These are phyloP conservation scores for Proterorhinus semilunaris DNA, from an alignment of 2,113 vertebrate genomes.

Conservation along the genomic window DNA sequence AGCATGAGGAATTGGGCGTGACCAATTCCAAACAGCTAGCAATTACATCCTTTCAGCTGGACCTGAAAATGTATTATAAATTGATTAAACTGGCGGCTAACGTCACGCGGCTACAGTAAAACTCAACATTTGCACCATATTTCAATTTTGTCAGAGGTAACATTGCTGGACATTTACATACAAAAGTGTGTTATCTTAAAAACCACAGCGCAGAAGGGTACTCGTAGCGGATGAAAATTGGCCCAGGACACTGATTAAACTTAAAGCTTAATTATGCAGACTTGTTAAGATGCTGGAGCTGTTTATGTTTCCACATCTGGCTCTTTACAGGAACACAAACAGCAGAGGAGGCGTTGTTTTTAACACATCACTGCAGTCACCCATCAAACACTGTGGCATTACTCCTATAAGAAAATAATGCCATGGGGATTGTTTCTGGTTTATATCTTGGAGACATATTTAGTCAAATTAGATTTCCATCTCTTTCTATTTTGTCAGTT, in stretches of 20 bases:
- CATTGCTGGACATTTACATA: neutral
- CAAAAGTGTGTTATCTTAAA: neutral
- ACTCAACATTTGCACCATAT: neutral
- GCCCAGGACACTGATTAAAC: constrained; percentile 11
- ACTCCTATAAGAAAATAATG: neutral
- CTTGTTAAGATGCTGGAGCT: neutral
- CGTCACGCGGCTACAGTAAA: neutral
- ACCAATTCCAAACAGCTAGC: neutral
- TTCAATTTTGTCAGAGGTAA: neutral
- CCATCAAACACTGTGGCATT: neutral
- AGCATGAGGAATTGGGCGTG: neutral
- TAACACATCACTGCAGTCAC: constrained; percentile 4
- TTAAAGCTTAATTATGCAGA: neutral
- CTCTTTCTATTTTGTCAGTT: neutral
- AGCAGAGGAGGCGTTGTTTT: neutral
- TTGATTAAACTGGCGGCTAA: neutral
- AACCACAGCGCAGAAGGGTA: neutral
- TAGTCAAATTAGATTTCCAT: neutral
- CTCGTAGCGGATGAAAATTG: neutral
- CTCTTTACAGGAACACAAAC: neutral
- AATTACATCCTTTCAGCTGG: neutral
- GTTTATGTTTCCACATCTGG: neutral
- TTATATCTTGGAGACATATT: neutral
- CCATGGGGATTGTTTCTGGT: neutral
- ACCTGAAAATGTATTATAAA: neutral